Percentiles rank a stretch among this genome's conserved stretches.
These are phyloP conservation scores for Sprattus sprattus DNA, from an alignment of 2,113 vertebrate genomes.

Conservation along the genomic window DNA sequence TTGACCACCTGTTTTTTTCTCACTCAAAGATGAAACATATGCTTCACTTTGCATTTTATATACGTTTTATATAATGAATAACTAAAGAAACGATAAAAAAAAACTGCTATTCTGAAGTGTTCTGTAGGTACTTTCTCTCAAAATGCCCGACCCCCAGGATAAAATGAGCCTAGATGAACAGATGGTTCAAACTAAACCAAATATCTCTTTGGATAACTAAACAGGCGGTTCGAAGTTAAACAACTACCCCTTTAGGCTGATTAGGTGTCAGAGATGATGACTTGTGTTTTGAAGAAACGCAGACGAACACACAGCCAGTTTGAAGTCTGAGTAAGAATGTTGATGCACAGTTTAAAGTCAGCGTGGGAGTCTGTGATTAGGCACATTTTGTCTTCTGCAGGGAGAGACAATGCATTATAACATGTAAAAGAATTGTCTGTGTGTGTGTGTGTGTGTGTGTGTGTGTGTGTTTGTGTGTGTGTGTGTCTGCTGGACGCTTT, in stretches of 20 bases:
- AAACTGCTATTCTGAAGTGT: too few relatives aligned
- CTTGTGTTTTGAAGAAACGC: not conserved
- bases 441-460: not conserved
- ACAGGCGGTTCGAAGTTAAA: not conserved
- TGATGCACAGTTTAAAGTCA: not conserved
- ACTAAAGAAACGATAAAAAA: too few relatives aligned
- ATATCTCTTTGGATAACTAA: too few relatives aligned
- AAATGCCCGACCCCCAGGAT: too few relatives aligned
- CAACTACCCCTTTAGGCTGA: not conserved
- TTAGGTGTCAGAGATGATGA: not conserved
- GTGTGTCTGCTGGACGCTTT: not conserved
- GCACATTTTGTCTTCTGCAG: not conserved
- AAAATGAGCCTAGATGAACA: too few relatives aligned
- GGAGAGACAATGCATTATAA: not conserved
- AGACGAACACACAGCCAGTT: not conserved
- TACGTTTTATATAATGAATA: not conserved
- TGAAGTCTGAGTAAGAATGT: not conserved
- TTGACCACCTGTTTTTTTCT: too few relatives aligned
- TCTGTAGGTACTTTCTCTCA: too few relatives aligned
- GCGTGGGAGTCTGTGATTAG: not conserved
- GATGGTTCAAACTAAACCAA: too few relatives aligned
- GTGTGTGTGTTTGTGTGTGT: not conserved
- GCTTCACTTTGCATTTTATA: not conserved
- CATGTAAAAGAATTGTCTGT: not conserved
- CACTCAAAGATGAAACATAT: not conserved